Percentiles rank a stretch among this genome's conserved stretches.
Conservation (phyloP, 2,888 invertebrate genomes). For the Agrotis segetum region DNA sequence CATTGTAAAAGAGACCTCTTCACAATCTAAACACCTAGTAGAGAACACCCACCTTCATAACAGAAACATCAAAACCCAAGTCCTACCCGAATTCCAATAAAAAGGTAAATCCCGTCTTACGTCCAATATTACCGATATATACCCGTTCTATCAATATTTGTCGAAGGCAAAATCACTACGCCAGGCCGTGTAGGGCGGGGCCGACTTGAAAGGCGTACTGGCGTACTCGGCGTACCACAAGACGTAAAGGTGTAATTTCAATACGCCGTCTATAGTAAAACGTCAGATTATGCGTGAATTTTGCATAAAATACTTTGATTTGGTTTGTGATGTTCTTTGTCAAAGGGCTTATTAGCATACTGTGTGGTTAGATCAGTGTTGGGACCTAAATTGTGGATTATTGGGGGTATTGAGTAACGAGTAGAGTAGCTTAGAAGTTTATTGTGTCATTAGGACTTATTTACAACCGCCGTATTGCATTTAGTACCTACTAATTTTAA, state of each 20-base stretch:
- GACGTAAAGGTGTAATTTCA: slow-evolving; percentile 58
- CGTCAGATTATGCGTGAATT: slow-evolving; percentile 59
- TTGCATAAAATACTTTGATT: slow-evolving; percentile 65
- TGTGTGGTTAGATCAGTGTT: slow-evolving; percentile 32
- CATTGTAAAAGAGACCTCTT: neutral
- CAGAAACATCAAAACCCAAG: slow-evolving; percentile 56
- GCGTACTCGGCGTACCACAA: slow-evolving; percentile 45
- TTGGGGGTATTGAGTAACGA: slow-evolving; percentile 12
- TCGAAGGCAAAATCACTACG: slow-evolving; percentile 80
- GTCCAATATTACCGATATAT: slow-evolving; percentile 79
- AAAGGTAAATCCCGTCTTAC: slow-evolving; percentile 72
- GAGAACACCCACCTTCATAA: neutral
- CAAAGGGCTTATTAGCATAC: slow-evolving; percentile 55
- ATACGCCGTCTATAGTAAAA: slow-evolving; percentile 38
- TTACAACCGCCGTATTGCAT: too few species aligned
- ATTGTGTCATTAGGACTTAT: neutral
- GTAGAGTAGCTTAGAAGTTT: neutral
- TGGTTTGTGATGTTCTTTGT: slow-evolving; percentile 36
- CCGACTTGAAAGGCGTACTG: slow-evolving; percentile 44
- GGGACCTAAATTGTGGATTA: slow-evolving; percentile 4
- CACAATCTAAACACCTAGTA: neutral
- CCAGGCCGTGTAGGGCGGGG: slow-evolving; percentile 57
- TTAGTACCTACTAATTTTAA: too few species aligned
- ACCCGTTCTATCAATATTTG: slow-evolving; percentile 84
- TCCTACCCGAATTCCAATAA: slow-evolving; percentile 74